These are phyloP conservation scores for Leistus spinibarbis DNA, from an alignment of 2,888 invertebrate genomes.

Conservation along the genomic window DNA sequence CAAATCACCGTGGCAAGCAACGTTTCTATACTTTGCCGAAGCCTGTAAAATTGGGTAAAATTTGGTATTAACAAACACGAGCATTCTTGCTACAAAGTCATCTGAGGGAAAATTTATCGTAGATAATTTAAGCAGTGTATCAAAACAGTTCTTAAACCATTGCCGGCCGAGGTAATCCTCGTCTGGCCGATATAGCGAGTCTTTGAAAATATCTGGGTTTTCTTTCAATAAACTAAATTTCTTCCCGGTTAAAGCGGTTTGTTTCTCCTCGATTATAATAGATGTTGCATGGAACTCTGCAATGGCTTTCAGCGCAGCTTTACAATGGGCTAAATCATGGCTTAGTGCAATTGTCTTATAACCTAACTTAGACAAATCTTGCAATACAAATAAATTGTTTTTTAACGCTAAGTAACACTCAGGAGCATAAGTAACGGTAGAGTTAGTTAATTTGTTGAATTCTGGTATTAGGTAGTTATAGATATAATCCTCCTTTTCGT, in stretches of 20 bases:
- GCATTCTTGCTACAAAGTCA: constrained; percentile 22
- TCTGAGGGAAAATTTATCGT: constrained; percentile 16
- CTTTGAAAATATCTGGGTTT: constrained; percentile 49
- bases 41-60: constrained; percentile 50
- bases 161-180: constrained; percentile 47
- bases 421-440: constrained; percentile 46
- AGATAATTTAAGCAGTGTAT: constrained; percentile 25
- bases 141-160: constrained; percentile 40
- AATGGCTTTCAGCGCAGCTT: constrained; percentile 44
- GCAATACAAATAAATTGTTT: constrained; percentile 52
- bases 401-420: constrained; percentile 51
- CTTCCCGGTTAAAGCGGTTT: constrained; percentile 41
- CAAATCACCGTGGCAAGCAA: constrained; percentile 52
- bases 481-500: constrained; percentile 40
- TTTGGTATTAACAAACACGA: constrained; percentile 25
- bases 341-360: constrained; percentile 41
- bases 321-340: constrained; percentile 44
- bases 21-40: constrained; percentile 54
- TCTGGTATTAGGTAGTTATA: constrained; percentile 39
- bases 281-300: constrained; percentile 50
- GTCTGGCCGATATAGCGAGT: constrained; percentile 54
- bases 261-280: constrained; percentile 51
- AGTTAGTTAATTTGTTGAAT: constrained; percentile 34
- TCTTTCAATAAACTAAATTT: constrained; percentile 46
- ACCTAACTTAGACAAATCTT: constrained; percentile 50